Percentiles rank a stretch among this genome's conserved stretches.
Evolutionary conservation across 1,140 invertebrate genomes (phyloP).

Genomic region (Periplaneta americana): DNA sequence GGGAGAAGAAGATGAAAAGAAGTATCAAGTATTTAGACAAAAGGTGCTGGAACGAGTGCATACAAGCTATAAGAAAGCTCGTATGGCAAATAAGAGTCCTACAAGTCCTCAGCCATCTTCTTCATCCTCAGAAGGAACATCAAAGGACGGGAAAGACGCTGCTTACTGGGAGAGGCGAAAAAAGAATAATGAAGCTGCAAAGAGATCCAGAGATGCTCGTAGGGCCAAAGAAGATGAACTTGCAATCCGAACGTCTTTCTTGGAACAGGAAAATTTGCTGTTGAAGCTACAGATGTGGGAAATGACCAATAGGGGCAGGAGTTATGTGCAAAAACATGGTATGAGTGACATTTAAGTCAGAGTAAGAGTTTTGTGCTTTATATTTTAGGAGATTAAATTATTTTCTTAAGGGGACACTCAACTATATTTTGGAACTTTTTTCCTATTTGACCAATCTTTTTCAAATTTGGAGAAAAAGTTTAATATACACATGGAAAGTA

Average conservation of each 20-base stretch:
- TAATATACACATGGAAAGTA: too few relatives aligned
- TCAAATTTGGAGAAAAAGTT: too few relatives aligned
- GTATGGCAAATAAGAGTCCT: not conserved
- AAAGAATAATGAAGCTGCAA: slow-evolving; percentile 95
- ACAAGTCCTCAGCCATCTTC: not conserved
- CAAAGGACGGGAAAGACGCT: slow-evolving; percentile 59
- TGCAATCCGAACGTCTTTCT: slow-evolving; percentile 76
- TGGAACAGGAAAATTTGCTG: slow-evolving; percentile 75
- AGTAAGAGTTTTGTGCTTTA: too few relatives aligned
- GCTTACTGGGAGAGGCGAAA: slow-evolving; percentile 81
- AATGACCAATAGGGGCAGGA: too few relatives aligned
- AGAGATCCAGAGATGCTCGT: slow-evolving; percentile 80
- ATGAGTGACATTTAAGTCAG: too few relatives aligned
- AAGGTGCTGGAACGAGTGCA: not conserved
- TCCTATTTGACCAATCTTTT: too few relatives aligned
- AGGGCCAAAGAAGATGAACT: slow-evolving; percentile 89
- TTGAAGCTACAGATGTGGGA: slow-evolving; percentile 57
- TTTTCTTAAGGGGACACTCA: too few relatives aligned
- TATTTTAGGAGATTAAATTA: too few relatives aligned
- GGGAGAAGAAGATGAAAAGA: not conserved
- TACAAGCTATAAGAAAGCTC: not conserved
- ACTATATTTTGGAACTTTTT: too few relatives aligned
- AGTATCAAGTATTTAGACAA: not conserved
- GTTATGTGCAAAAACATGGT: too few relatives aligned
- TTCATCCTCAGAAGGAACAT: not conserved